phyloP scores from a whole-genome alignment of 2,797 vertebrate genomes.

The Acanthis flammea region DNA sequence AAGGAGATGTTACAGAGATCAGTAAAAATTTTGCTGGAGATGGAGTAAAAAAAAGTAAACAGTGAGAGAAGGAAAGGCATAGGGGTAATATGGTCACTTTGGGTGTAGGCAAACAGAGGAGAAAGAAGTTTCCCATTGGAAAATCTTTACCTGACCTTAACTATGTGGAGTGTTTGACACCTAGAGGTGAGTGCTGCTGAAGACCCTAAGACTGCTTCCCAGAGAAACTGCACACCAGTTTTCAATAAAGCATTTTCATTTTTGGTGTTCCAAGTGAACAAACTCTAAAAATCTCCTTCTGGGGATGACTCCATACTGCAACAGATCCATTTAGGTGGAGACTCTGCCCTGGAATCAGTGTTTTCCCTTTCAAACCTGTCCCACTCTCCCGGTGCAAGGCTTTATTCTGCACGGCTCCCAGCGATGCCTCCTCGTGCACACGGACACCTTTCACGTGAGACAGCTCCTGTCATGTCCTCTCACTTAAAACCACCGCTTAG shows the following conservation, averaged over 20 bases:
- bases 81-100: neutral
- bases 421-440: rapidly evolving
- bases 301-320: neutral
- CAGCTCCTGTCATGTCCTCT: conserved; percentile 14
- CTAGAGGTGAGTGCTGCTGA: neutral
- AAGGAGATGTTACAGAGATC: neutral
- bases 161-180: neutral
- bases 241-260: neutral
- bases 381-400: rapidly evolving
- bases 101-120: neutral
- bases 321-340: neutral
- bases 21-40: neutral
- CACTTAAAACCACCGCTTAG: neutral
- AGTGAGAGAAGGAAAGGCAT: neutral
- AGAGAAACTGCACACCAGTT: neutral
- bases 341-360: neutral
- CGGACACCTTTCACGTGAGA: neutral
- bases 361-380: neutral
- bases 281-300: neutral
- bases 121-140: neutral
- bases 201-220: neutral
- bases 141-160: neutral
- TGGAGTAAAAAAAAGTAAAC: neutral
- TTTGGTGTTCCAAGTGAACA: neutral
- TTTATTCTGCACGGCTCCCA: neutral